Conservation (phyloP, 30 jellyfish, hydroid and myxozoan species). For the Mastigias papua region DNA sequence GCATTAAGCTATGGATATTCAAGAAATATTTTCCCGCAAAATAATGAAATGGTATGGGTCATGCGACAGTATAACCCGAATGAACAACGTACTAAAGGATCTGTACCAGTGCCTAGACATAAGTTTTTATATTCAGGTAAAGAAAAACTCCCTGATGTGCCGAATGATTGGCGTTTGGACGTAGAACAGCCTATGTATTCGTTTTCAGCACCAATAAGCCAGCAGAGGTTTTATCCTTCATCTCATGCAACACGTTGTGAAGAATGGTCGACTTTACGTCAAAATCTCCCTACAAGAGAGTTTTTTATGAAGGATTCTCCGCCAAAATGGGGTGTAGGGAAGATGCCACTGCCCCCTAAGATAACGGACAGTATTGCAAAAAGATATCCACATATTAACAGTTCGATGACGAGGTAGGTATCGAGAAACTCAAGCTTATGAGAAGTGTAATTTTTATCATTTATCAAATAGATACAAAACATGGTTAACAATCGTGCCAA, state of each 20-base stretch:
- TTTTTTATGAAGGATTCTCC: constrained; percentile 16
- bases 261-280: constrained; percentile 92
- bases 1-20: constrained; percentile 48
- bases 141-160: constrained; percentile 43
- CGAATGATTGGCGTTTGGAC: constrained; percentile 79
- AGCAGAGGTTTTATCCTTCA: constrained; percentile 38
- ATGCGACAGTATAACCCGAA: constrained; percentile 51
- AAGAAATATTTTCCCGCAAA: constrained; percentile 55
- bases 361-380: constrained; percentile 1
- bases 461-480: too few species aligned
- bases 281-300: constrained; percentile 74
- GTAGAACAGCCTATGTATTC: constrained; percentile 71
- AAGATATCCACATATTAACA: constrained; percentile 76
- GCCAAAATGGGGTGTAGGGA: constrained; percentile 87
- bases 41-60: constrained; percentile 88
- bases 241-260: constrained; percentile 86
- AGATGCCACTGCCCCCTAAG: constrained; percentile 1
- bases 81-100: constrained; percentile 71
- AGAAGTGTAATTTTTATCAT: too few species aligned
- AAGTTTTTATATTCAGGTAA: constrained; percentile 57
- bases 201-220: constrained; percentile 38
- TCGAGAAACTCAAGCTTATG: too few species aligned
- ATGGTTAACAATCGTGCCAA: too few species aligned
- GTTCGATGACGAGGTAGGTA: constrained; percentile 84
- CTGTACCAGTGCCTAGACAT: constrained; percentile 87